Evolutionary conservation across 2,888 invertebrate genomes (phyloP).

Genomic region (Drosophila mimica): DNA sequence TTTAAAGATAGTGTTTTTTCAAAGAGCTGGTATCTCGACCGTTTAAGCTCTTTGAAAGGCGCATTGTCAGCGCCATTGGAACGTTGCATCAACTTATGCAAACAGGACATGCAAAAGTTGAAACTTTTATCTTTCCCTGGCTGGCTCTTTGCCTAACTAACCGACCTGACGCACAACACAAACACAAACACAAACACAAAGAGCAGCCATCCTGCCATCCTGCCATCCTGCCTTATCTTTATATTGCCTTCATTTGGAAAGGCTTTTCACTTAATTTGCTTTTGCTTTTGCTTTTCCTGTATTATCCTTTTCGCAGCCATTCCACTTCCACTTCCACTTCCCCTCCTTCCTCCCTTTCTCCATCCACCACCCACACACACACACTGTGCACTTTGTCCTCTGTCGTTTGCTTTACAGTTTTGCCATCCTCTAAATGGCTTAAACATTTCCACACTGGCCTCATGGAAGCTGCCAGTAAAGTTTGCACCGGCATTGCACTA

Average conservation of each 20-base stretch:
- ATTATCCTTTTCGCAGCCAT: conserved; percentile 8
- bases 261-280: conserved; percentile 66
- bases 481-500: conserved; percentile 34
- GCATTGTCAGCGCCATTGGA: background rate
- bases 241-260: conserved; percentile 40
- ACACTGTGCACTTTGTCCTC: conserved; percentile 13
- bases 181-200: background rate
- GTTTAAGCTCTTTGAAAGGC: background rate
- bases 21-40: background rate
- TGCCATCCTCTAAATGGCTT: conserved; percentile 65
- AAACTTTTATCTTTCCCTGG: conserved; percentile 21
- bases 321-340: background rate
- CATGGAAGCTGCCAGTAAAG: conserved; percentile 51
- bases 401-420: conserved; percentile 34
- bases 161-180: conserved; percentile 11
- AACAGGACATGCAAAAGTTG: conserved; percentile 30
- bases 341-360: background rate
- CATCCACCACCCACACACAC: background rate
- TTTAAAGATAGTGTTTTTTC: background rate
- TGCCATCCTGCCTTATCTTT: conserved; percentile 19
- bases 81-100: conserved; percentile 2
- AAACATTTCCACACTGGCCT: conserved; percentile 45
- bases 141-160: conserved; percentile 18
- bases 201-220: conserved; percentile 12
- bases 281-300: conserved; percentile 31